phyloP scores from a whole-genome alignment of 2,888 invertebrate genomes.

The Calliopum simillimum region DNA sequence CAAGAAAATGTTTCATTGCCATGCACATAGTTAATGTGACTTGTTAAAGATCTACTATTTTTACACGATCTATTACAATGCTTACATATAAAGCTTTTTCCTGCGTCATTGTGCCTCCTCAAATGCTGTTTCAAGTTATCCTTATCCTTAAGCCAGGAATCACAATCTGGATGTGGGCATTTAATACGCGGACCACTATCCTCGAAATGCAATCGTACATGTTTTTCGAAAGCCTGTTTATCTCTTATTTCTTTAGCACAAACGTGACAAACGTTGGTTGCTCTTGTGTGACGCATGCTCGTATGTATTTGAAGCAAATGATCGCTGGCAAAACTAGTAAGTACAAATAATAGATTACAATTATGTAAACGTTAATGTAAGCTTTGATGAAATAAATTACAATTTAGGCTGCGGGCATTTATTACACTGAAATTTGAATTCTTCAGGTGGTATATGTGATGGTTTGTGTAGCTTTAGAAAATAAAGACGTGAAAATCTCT shows the following conservation, averaged over 20 bases:
- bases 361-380: not conserved
- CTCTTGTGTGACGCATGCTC: conserved; percentile 60
- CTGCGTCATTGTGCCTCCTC: conserved; percentile 61
- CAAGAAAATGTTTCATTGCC: conserved; percentile 58
- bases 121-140: conserved; percentile 64
- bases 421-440: conserved; percentile 56
- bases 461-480: conserved; percentile 61
- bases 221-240: conserved; percentile 63
- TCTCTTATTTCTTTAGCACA: conserved; percentile 66
- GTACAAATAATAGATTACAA: not conserved
- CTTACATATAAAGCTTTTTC: conserved; percentile 50
- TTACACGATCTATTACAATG: conserved; percentile 63
- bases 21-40: conserved; percentile 64
- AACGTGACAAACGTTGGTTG: conserved; percentile 64
- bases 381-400: not conserved
- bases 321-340: conserved; percentile 62
- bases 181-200: conserved; percentile 64
- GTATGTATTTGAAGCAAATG: conserved; percentile 62
- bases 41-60: conserved; percentile 62
- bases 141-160: conserved; percentile 65
- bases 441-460: conserved; percentile 58
- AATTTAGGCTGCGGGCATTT: conserved; percentile 52
- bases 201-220: conserved; percentile 63
- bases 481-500: conserved; percentile 61
- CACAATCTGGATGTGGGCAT: conserved; percentile 64